phyloP scores from a whole-genome alignment of 2,113 vertebrate genomes.

The Panthera leo region DNA sequence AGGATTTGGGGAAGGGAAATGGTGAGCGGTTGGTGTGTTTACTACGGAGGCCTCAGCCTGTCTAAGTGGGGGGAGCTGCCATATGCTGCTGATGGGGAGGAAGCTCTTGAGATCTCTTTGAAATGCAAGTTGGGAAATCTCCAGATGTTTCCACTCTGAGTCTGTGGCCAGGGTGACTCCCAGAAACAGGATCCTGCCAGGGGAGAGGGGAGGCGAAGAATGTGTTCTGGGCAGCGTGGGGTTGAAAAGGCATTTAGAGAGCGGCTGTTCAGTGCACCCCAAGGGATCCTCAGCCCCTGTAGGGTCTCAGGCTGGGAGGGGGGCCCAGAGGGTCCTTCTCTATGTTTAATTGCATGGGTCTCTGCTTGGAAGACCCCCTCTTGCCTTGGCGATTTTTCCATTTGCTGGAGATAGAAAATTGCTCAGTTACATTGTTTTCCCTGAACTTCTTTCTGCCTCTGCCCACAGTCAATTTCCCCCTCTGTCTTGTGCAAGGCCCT shows the following conservation, averaged over 20 bases:
- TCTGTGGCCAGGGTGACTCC: background rate
- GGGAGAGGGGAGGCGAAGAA: background rate
- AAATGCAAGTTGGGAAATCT: background rate
- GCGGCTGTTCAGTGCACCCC: background rate
- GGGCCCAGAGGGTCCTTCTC: background rate
- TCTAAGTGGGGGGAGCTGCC: background rate
- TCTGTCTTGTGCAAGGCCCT: background rate
- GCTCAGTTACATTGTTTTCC: background rate
- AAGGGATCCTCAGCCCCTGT: background rate
- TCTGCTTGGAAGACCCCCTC: background rate
- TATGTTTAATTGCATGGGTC: background rate
- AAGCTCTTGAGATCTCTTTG: background rate
- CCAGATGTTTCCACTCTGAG: background rate
- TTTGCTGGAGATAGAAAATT: background rate
- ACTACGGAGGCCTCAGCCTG: background rate
- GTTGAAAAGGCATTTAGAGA: background rate
- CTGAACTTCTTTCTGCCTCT: background rate
- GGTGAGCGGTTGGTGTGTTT: background rate
- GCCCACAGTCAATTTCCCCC: background rate
- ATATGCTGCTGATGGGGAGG: background rate
- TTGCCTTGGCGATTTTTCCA: background rate
- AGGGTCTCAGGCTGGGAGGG: too few relatives aligned
- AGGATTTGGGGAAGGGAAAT: background rate
- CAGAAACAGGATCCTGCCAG: background rate
- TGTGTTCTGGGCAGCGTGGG: accelerated